phyloP scores from a whole-genome alignment of 2,888 invertebrate genomes.

The Torymus texanus region DNA sequence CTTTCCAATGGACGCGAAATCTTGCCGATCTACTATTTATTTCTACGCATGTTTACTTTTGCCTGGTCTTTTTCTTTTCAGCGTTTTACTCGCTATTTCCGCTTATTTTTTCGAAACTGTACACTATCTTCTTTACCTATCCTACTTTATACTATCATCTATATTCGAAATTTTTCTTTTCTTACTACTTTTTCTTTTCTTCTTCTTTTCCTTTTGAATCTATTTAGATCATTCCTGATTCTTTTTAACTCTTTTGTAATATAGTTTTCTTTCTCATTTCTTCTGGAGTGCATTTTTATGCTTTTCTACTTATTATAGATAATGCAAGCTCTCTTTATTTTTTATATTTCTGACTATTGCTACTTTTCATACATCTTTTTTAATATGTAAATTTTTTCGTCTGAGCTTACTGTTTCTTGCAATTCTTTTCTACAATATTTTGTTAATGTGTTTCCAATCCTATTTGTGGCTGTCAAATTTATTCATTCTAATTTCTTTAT shows the following conservation, averaged over 20 bases:
- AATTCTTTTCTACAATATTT: background rate
- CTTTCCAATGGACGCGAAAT: slow-evolving; percentile 51
- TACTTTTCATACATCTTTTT: too few species aligned
- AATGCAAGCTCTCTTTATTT: too few species aligned
- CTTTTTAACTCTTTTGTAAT: slow-evolving; percentile 5
- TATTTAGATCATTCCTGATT: slow-evolving; percentile 11
- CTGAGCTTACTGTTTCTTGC: too few species aligned
- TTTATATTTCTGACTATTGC: too few species aligned
- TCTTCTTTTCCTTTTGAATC: slow-evolving; percentile 46
- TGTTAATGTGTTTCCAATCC: background rate
- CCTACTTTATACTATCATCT: slow-evolving; percentile 47
- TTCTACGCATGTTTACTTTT: slow-evolving; percentile 39
- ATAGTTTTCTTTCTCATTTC: background rate
- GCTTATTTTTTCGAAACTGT: slow-evolving; percentile 51
- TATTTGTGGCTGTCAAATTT: background rate
- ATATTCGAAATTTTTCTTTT: slow-evolving; percentile 50
- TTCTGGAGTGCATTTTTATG: too few species aligned
- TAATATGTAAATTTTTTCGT: too few species aligned
- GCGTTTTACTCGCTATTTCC: slow-evolving; percentile 45
- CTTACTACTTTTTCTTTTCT: slow-evolving; percentile 45
- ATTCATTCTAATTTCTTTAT: background rate
- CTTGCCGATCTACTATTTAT: slow-evolving; percentile 40
- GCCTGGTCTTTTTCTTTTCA: slow-evolving; percentile 45
- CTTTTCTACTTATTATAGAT: too few species aligned
- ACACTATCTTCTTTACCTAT: slow-evolving; percentile 34